A percentile compares a stretch with the other conserved stretches of the same genome.
phyloP scores from a whole-genome alignment of 2,888 invertebrate species.

The Cheilosia urbana region DNA sequence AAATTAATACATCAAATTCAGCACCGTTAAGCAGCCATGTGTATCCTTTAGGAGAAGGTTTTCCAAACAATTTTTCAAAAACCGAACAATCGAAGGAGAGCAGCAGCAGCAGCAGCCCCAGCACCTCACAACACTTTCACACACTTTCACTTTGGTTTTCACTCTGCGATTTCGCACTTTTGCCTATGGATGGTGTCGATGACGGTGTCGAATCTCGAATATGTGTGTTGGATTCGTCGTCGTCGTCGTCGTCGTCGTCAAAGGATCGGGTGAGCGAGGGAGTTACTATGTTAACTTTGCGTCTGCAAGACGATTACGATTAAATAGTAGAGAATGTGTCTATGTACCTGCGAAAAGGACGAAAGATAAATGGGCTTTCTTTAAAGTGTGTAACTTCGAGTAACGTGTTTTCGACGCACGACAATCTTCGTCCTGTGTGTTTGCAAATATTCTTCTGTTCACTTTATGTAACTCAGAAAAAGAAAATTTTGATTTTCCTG shows the following conservation, averaged over 20 bases:
- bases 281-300: constrained; percentile 57
- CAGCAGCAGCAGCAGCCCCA: constrained; percentile 3
- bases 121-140: constrained; percentile 59
- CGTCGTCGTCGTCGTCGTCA: constrained; percentile 33
- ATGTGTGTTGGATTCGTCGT: constrained; percentile 37
- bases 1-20: constrained; percentile 32
- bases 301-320: constrained; percentile 62
- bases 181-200: constrained; percentile 40
- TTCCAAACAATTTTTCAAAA: constrained; percentile 12
- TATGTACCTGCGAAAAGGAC: constrained; percentile 69
- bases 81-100: constrained; percentile 17
- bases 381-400: background rate
- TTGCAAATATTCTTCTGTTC: constrained; percentile 10
- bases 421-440: background rate
- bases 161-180: constrained; percentile 53
- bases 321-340: constrained; percentile 50
- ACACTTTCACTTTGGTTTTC: constrained; percentile 73
- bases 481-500: constrained; percentile 21
- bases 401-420: constrained; percentile 11
- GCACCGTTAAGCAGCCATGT: constrained; percentile 16
- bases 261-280: constrained; percentile 3
- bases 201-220: constrained; percentile 34
- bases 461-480: constrained; percentile 62
- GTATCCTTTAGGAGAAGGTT: constrained; percentile 10
- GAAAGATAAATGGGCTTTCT: constrained; percentile 31